Evolutionary conservation across 1,140 invertebrate species (phyloP), one percentile per base, ranked within the genome.

Genomic region (Aphelinus certus): DNA sequence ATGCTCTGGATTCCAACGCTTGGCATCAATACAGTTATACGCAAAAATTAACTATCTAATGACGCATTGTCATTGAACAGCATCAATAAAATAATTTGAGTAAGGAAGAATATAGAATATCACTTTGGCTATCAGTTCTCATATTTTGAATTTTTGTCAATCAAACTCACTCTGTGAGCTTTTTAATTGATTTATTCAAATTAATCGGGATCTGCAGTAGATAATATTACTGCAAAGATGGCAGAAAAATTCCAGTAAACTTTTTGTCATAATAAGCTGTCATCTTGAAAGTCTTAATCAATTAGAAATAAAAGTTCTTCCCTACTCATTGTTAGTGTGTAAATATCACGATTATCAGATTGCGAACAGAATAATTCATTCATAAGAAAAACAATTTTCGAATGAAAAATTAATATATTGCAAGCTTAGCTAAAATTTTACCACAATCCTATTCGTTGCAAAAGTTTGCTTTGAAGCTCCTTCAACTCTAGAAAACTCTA

Each of bases 21-120:
- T 48, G 55, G 62, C 57, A 9, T 58, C 5, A n/a, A 51, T 53
- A 73, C 63, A 56, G 62, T 57, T 56, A 63, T 61, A 56, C 42
- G 43, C 51, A 63, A 47, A 26, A 72, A 63, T 73, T 73, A 66
- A 46, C 64, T 73, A 73, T 60, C 46, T 69, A 68, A 69, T 48
- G n/a, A 75, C 43, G 53, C 48, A 65, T 62, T 69, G 9, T 70
- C 53, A 66, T 43, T 60, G 55, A 45, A 71, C 10, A 71, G 61
- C 48, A 10, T 47, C 26, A 64, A 70, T 71, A 49, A 62, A 61
- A 53, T 63, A 70, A 75, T 26, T 26, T 26, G 26, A 26, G 26
- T 26, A 26, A 26, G 26, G 26, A 26, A 26, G 26, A 26, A 26
- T 26, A 26, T 26, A 26, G 26, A 26, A 26, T 26, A 26, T 26